phyloP scores from a whole-genome alignment of 2,888 invertebrate species.

The Pollenia amentaria region DNA sequence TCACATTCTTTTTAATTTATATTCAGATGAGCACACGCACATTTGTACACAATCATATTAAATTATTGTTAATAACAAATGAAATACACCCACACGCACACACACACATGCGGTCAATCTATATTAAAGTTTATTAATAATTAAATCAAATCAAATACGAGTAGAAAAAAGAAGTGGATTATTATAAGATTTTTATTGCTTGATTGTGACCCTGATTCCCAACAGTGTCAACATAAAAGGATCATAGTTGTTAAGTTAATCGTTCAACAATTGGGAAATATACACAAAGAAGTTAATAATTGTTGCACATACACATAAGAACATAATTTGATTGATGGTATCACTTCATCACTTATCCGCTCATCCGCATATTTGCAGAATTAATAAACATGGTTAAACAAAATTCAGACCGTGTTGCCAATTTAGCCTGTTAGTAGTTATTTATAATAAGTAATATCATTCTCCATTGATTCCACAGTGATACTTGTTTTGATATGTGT shows the following conservation, averaged over 20 bases:
- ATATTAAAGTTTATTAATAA: slow-evolving; percentile 27
- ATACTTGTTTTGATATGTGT: too few relatives aligned
- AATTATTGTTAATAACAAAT: slow-evolving; percentile 48
- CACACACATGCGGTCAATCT: slow-evolving; percentile 1
- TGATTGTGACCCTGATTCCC: neutral
- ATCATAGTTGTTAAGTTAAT: neutral
- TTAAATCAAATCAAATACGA: slow-evolving; percentile 39
- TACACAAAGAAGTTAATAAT: neutral
- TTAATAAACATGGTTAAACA: neutral
- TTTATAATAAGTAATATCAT: too few relatives aligned
- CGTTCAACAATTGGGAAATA: slow-evolving; percentile 21
- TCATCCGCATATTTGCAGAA: neutral
- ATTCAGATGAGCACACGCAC: slow-evolving; percentile 26
- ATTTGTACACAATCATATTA: slow-evolving; percentile 8
- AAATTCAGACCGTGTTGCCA: neutral
- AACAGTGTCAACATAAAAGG: neutral
- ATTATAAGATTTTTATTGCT: slow-evolving; percentile 34
- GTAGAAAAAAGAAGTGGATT: slow-evolving; percentile 23
- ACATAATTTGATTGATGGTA: slow-evolving; percentile 16
- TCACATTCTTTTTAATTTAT: slow-evolving; percentile 6
- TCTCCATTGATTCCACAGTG: too few relatives aligned
- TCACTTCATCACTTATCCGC: neutral
- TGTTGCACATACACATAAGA: neutral
- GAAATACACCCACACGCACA: slow-evolving; percentile 1
- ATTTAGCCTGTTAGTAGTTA: neutral